These are phyloP conservation scores for Austrofundulus limnaeus DNA, from an alignment of 2,113 vertebrate genomes.

Conservation along the genomic window DNA sequence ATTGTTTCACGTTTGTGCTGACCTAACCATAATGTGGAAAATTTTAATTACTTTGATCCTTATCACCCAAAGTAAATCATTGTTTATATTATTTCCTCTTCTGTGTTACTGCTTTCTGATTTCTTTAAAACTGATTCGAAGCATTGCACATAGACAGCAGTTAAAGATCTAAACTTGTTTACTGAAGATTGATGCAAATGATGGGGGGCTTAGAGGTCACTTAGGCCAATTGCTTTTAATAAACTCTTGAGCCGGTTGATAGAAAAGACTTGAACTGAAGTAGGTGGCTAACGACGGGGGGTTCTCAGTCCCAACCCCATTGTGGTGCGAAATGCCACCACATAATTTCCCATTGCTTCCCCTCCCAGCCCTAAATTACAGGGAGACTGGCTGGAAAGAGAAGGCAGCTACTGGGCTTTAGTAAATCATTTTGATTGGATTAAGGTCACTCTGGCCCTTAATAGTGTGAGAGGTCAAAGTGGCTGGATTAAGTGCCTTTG, in stretches of 20 bases:
- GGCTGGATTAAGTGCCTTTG: constrained; percentile 90
- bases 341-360: constrained; percentile 77
- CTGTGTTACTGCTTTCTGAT: constrained; percentile 1
- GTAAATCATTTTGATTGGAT: constrained; percentile 99
- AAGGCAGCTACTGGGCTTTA: constrained; percentile 81
- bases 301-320: constrained; percentile 81
- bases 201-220: constrained; percentile 62
- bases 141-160: not conserved
- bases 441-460: constrained; percentile 91
- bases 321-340: constrained; percentile 86
- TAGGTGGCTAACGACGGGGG: constrained; percentile 85
- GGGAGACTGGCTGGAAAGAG: constrained; percentile 69
- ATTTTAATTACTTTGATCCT: not conserved
- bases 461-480: constrained; percentile 93
- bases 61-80: not conserved
- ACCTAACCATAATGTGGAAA: not conserved
- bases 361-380: constrained; percentile 77
- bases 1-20: no score
- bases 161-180: constrained; percentile 73
- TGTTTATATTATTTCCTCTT: not conserved
- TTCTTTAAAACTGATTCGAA: constrained; percentile 15
- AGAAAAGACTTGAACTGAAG: constrained; percentile 83
- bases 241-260: constrained; percentile 85
- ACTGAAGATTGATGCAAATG: constrained; percentile 79
- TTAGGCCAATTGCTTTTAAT: constrained; percentile 84